A percentile compares a stretch with the other conserved stretches of the same genome.
Evolutionary conservation across 2,888 invertebrate genomes (phyloP).

Genomic region (Lasioglossum morio): DNA sequence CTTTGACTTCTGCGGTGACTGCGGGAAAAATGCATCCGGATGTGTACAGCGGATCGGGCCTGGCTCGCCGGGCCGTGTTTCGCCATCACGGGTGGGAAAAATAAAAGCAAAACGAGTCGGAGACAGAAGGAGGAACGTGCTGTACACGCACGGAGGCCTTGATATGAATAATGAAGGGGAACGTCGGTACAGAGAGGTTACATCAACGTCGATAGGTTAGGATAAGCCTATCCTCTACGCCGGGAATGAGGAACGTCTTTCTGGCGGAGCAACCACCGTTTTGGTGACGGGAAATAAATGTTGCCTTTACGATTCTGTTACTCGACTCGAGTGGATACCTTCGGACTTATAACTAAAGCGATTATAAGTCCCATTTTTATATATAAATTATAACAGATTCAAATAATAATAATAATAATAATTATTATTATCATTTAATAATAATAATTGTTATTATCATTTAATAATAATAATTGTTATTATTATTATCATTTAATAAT

Average conservation of each 20-base stretch:
- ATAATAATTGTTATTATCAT: no score
- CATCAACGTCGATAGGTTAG: constrained; percentile 55
- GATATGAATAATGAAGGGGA: constrained; percentile 67
- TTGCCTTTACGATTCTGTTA: constrained; percentile 4
- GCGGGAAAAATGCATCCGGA: constrained; percentile 43
- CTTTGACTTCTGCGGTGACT: constrained; percentile 36
- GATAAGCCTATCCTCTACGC: constrained; percentile 13
- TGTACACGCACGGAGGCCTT: constrained; percentile 24
- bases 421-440: no score
- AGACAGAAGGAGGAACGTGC: constrained; percentile 32
- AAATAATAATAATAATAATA: no score
- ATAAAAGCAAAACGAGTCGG: constrained; percentile 21
- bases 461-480: no score
- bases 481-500: no score
- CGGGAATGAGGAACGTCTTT: constrained; percentile 19
- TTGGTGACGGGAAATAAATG: not conserved
- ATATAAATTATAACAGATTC: no score
- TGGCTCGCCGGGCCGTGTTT: constrained; percentile 40
- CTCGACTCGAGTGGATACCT: not conserved
- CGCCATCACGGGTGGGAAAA: constrained; percentile 26
- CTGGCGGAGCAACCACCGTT: constrained; percentile 17
- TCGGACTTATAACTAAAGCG: no score
- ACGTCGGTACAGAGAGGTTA: constrained; percentile 46
- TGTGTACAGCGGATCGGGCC: constrained; percentile 46
- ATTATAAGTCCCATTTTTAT: no score